Base-by-base conservation (phyloP, 2,888 invertebrate genomes). In the Nysson spinosus region DNA sequence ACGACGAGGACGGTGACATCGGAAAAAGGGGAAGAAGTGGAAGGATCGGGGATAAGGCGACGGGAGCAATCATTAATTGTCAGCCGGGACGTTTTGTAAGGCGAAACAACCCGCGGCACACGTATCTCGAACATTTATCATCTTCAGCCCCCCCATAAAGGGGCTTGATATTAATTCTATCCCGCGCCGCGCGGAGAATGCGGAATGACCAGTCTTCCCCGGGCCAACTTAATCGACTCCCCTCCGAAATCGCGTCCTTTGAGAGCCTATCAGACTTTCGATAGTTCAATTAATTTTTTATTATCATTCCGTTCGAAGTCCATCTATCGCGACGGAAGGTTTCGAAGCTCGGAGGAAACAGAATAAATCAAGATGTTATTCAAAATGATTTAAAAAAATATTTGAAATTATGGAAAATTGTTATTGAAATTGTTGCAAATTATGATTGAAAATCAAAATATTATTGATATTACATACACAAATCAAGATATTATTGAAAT, bases 81-180 rank as follows among this genome's bases (percentile, higher is more conserved):
- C 14, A 5, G n/a, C 0, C 11, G 9, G 14, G 43, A 43, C 35
- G 28, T 37, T 37, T 20, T 9, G 37, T 39, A 22, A 22, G 17
- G 51, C 46, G 32, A 57, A 43, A 50, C 28, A 50, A 28, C 14
- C 9, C 30, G 19, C 17, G 35, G 32, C 12, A 16, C 58, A 40
- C 40, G 44, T 14, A 5, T 42, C 28, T 0, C 19, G 37, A 40
- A 9, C 32, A 44, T 44, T 47, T 30, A 17, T 55, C 14, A 43
- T 14, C 34, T 14, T 34, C 14, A 34, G 6, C 14, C 34, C 4
- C 14, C 14, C 30, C 9, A 7, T 9, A 7, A 7, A 6, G 34
- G 11, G 0, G 19, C 14, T n/a, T 9, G 61, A 49, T 43, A 56
- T 61, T 61, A 56, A 61, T 56, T 49, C 32, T 12, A 9, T 22